Evolutionary conservation across 2,113 vertebrate genomes (phyloP).

Genomic region (Silurus meridionalis): DNA sequence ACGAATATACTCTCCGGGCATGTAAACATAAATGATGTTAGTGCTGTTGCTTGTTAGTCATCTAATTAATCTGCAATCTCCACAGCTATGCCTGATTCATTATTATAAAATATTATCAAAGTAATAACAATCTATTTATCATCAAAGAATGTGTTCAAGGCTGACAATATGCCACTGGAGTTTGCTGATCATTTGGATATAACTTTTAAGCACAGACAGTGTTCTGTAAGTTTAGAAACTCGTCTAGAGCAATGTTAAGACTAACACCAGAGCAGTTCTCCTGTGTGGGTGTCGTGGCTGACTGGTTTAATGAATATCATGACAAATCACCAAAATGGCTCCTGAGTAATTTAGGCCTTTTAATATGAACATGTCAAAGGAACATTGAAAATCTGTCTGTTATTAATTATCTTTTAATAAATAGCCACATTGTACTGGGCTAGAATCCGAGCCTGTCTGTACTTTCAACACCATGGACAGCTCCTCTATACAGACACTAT

Average conservation of each 20-base stretch:
- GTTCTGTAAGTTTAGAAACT: background rate
- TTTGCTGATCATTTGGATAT: background rate
- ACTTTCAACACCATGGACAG: constrained; percentile 58
- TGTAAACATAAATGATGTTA: constrained; percentile 5
- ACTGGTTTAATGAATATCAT: background rate
- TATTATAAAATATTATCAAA: constrained; percentile 29
- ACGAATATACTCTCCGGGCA: background rate
- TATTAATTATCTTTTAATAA: constrained; percentile 27
- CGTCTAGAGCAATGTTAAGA: background rate
- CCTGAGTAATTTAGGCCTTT: constrained; percentile 18
- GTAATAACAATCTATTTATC: constrained; percentile 25
- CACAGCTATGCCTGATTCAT: constrained; percentile 19
- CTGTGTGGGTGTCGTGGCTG: background rate
- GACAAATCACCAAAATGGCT: constrained; percentile 19
- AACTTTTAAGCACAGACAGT: background rate
- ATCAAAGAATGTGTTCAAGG: constrained; percentile 20
- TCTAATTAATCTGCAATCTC: constrained; percentile 23
- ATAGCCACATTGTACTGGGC: background rate
- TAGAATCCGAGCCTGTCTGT: background rate
- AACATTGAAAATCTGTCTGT: constrained; percentile 12
- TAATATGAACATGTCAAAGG: constrained; percentile 33
- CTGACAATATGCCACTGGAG: constrained; percentile 3
- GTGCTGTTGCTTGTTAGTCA: constrained; percentile 4
- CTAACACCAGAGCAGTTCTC: background rate
- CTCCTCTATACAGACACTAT: constrained; percentile 6